phyloP scores from a whole-genome alignment of 2,113 vertebrate species.

The Sinocyclocheilus rhinocerous region DNA sequence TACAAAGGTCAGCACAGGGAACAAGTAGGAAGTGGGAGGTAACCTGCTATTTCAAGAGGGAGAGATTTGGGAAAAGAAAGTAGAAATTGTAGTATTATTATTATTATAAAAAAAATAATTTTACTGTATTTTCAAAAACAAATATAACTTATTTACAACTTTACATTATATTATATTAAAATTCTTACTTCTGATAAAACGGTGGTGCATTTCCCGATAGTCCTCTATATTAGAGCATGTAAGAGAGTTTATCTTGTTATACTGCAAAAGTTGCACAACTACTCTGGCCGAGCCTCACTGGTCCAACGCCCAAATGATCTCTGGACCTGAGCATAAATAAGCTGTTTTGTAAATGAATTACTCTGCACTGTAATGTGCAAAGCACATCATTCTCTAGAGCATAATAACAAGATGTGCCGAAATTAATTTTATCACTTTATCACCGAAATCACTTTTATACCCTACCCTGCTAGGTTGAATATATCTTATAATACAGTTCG shows the following conservation, averaged over 20 bases:
- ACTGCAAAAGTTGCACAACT: background rate
- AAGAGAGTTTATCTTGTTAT: background rate
- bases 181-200: too few species aligned
- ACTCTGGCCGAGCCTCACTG: background rate
- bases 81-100: too few species aligned
- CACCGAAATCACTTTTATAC: background rate
- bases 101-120: too few species aligned
- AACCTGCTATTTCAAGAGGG: background rate
- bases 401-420: background rate
- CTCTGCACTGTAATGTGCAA: background rate
- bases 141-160: background rate
- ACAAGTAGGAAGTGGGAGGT: background rate
- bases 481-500: background rate
- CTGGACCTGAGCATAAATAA: background rate
- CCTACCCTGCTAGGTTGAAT: background rate
- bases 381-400: background rate
- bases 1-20: constrained; percentile 25
- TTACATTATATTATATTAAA: too few species aligned
- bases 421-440: background rate
- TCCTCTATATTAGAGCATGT: background rate
- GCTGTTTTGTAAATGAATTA: constrained; percentile 35
- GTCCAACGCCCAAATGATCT: background rate
- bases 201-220: background rate
- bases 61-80: background rate
- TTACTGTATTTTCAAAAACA: too few species aligned